Percentiles rank a stretch among this genome's conserved stretches.
These are phyloP conservation scores for Dicentrarchus labrax DNA, from an alignment of 2,113 vertebrate species.

Conservation along the genomic window DNA sequence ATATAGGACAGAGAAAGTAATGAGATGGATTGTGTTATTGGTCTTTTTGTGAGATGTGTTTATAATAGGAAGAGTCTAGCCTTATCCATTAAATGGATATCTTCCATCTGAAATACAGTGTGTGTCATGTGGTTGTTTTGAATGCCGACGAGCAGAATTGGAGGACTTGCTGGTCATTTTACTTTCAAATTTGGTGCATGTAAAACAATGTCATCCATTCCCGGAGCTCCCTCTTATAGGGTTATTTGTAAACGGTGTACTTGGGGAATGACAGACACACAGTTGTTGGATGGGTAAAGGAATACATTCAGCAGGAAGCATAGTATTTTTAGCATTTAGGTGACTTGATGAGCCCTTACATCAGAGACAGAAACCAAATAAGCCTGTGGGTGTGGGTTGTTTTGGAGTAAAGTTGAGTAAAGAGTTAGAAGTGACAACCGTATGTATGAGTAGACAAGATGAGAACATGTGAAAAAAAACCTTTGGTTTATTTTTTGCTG, in stretches of 20 bases:
- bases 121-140: neutral
- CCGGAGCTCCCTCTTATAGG: neutral
- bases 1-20: neutral
- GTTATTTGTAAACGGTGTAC: neutral
- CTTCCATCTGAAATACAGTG: neutral
- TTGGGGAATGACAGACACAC: neutral
- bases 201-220: neutral
- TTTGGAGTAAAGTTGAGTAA: neutral
- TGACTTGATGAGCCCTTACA: neutral
- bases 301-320: conserved; percentile 14
- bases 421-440: neutral
- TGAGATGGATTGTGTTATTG: neutral
- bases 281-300: neutral
- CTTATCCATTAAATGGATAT: neutral
- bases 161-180: conserved; percentile 1
- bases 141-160: conserved; percentile 7
- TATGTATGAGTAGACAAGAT: neutral
- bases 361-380: conserved; percentile 13
- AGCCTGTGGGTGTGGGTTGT: neutral
- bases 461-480: neutral
- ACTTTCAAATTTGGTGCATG: conserved; percentile 6
- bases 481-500: neutral
- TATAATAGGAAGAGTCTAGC: neutral
- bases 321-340: neutral
- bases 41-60: neutral